Base-by-base conservation (phyloP, 1,140 invertebrate species). In the Apis cerana region DNA sequence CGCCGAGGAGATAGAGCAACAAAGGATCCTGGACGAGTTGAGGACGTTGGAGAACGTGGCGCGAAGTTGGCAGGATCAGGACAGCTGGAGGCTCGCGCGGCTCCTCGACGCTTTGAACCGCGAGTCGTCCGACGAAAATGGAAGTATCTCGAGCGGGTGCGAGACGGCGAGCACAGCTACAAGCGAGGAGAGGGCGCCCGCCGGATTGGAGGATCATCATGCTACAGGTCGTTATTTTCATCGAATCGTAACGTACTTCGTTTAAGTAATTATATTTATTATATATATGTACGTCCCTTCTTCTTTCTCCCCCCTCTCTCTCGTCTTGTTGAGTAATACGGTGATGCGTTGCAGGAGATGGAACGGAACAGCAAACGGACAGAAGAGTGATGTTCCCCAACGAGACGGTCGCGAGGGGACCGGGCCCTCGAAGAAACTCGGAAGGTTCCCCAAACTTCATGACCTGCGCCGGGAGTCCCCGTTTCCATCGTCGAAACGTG, bases 81-180 rank as follows among this genome's bases (percentile, higher is more conserved):
- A 94, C 17, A 82, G 90, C 50, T 94, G 93, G 93, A 89, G 92
- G 64, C 77, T 94, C 64, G 93, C 93, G 0, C 88, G 93, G 72
- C 85, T 94, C 5, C 89, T 94, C 19, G 93, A 94, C 43, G 93
- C 92, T 17, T 74, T 94, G 23, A 92, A 94, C 77, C 91, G 91
- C 52, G 93, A 94, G 50, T 93, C 91, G 15, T 93, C 90, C 90
- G 96, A 97, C 92, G 96, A 97, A 89, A 96, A 96, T 83, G 96
- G 95, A 74, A 96, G 95, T n/a, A 96, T 97, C 89, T 97, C 97
- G 72, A 97, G 96, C 82, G 97, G 96, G 68, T 97, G 96, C 91
- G 96, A 97, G 91, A 97, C 96, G 9, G 96, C 96, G n/a, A 97
- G 96, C 90, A 97, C 96, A 2, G 96, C 94, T 1, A 94, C 94